Conservation (phyloP, 2,888 invertebrate species). For the Listrodromus nycthemerus region DNA sequence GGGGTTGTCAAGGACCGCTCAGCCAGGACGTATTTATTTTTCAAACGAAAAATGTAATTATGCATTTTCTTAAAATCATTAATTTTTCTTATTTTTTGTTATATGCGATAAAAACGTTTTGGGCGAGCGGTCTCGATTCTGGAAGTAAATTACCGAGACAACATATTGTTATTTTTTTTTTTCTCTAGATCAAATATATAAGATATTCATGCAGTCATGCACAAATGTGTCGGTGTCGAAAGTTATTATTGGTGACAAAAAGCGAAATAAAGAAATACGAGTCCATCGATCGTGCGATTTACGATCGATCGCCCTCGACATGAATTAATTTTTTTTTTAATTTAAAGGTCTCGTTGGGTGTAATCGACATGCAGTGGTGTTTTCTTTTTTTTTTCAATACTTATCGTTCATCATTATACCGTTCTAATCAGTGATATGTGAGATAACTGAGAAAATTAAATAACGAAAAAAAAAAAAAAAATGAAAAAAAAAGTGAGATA, state of each 20-base stretch:
- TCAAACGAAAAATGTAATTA: constrained; percentile 11
- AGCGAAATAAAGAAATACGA: constrained; percentile 22
- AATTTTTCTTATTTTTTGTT: constrained; percentile 48
- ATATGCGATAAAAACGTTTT: constrained; percentile 8
- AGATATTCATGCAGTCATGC: constrained; percentile 66
- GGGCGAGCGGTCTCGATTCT: constrained; percentile 41
- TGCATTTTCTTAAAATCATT: constrained; percentile 24
- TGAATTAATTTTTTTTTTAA: constrained; percentile 21
- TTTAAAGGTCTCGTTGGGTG: constrained; percentile 40
- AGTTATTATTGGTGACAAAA: not conserved
- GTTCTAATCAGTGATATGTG: constrained; percentile 24
- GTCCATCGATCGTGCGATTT: not conserved
- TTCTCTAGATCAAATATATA: constrained; percentile 38
- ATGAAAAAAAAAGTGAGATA: not conserved
- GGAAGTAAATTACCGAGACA: constrained; percentile 61
- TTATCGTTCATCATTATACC: constrained; percentile 4
- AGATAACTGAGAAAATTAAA: constrained; percentile 16
- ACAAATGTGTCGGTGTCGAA: constrained; percentile 31
- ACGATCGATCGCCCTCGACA: not conserved
- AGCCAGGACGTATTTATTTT: constrained; percentile 61
- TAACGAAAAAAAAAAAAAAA: not conserved
- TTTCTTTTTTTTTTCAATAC: not conserved
- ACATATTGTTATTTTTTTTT: constrained; percentile 19
- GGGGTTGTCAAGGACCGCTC: constrained; percentile 72
- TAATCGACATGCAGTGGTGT: constrained; percentile 49